A percentile compares a stretch with the other conserved stretches of the same genome.
Conservation (phyloP, 2,797 vertebrate genomes). For the Momotus momota region DNA sequence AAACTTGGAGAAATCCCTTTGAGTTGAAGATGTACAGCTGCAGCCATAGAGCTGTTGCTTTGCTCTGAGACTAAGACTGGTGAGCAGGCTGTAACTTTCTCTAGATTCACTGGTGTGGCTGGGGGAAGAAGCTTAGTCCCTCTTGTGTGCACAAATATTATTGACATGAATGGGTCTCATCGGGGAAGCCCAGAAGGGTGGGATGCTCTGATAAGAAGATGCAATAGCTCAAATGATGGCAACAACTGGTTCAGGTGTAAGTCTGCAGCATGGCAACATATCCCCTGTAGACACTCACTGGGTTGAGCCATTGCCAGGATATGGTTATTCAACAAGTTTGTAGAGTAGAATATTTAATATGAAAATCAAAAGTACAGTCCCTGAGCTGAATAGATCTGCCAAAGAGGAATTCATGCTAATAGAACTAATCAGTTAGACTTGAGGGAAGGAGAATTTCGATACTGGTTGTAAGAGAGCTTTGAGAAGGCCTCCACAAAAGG, state of each 20-base stretch:
- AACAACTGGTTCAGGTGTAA: neutral
- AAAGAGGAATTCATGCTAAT: neutral
- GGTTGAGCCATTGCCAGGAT: accelerated
- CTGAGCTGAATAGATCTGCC: neutral
- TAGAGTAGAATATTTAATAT: neutral
- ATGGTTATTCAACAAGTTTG: too few species aligned
- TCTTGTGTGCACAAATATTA: neutral
- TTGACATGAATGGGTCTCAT: neutral
- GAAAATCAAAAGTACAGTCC: neutral
- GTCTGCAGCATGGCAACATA: neutral
- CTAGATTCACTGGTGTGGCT: neutral
- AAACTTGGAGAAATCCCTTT: neutral
- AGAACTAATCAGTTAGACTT: neutral
- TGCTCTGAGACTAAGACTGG: neutral
- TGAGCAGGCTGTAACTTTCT: neutral
- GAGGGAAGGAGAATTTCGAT: neutral
- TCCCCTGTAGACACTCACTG: neutral
- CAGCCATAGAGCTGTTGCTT: neutral
- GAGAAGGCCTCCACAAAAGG: neutral
- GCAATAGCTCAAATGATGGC: neutral
- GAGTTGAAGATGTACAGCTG: neutral
- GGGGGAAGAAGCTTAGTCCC: neutral
- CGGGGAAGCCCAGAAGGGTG: neutral
- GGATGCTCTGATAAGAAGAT: neutral
- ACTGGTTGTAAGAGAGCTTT: neutral